Percentiles rank a stretch among this genome's conserved stretches.
Evolutionary conservation across 2,888 invertebrate genomes (phyloP).

Genomic region (Tanypteryx hageni): DNA sequence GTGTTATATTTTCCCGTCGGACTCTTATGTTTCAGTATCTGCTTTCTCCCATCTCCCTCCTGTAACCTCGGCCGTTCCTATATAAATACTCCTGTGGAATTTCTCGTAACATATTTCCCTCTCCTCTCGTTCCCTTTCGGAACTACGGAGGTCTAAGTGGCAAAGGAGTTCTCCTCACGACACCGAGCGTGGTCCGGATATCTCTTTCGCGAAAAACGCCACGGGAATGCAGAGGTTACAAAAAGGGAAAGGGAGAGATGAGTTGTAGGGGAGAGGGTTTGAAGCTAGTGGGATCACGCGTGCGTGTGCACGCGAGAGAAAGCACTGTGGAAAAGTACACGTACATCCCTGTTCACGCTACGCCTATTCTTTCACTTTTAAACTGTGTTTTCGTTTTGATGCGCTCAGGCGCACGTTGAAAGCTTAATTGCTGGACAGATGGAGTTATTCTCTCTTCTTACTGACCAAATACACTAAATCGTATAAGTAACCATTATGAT

Average conservation of each 20-base stretch:
- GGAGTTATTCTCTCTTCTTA: too few species aligned
- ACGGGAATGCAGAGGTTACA: background rate
- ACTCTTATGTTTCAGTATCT: background rate
- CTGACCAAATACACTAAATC: too few species aligned
- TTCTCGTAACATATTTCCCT: constrained; percentile 12
- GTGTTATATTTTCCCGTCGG: background rate
- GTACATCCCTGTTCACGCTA: background rate
- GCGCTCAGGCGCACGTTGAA: too few species aligned
- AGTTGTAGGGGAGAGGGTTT: background rate
- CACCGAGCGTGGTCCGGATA: background rate
- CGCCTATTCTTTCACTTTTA: background rate
- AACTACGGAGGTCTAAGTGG: background rate
- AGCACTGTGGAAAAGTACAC: background rate
- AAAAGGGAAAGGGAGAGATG: background rate
- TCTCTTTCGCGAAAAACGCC: background rate
- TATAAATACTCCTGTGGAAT: background rate
- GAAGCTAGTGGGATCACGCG: background rate
- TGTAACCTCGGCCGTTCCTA: background rate
- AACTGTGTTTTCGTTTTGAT: too few species aligned
- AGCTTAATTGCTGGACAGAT: too few species aligned
- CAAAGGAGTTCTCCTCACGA: background rate
- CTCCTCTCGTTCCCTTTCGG: background rate
- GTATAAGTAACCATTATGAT: too few species aligned
- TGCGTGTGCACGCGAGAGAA: background rate
- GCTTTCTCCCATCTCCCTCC: background rate